phyloP scores from a whole-genome alignment of 1,140 invertebrate genomes.

The Panagrolaimus sp. region DNA sequence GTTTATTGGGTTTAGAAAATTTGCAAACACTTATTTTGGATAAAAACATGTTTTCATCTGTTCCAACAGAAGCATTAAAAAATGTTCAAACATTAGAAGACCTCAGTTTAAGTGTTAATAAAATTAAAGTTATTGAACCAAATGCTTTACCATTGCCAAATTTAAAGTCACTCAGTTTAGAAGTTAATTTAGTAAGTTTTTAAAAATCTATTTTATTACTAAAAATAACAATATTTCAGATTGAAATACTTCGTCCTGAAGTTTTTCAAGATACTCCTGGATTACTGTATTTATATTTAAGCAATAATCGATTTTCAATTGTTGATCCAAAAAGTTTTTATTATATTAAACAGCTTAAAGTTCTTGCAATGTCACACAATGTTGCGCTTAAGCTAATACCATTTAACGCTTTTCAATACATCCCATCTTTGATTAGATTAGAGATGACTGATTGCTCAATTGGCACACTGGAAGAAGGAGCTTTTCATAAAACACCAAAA shows the following conservation, averaged over 20 bases:
- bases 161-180: conserved; percentile 42
- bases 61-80: conserved; percentile 39
- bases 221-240: conserved; percentile 16
- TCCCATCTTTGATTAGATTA: conserved; percentile 28
- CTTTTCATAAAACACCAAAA: conserved; percentile 33
- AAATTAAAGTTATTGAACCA: conserved; percentile 21
- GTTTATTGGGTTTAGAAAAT: conserved; percentile 40
- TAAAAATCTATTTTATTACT: background rate
- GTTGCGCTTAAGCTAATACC: conserved; percentile 26
- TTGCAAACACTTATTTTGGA: conserved; percentile 41
- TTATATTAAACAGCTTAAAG: conserved; percentile 39
- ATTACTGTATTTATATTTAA: conserved; percentile 44
- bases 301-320: conserved; percentile 40
- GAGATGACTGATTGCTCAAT: conserved; percentile 39
- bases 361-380: conserved; percentile 42
- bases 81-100: conserved; percentile 45
- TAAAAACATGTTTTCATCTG: conserved; percentile 34
- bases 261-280: conserved; percentile 27
- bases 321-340: conserved; percentile 39
- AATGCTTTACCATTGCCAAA: conserved; percentile 35
- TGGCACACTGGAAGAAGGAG: conserved; percentile 24
- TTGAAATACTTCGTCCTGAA: conserved; percentile 27
- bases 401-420: conserved; percentile 35
- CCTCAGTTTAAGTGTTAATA: conserved; percentile 39
- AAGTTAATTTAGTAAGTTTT: conserved; percentile 38